Percentiles rank a stretch among this genome's conserved stretches.
Evolutionary conservation across 2,797 vertebrate genomes (phyloP).

Genomic region (Cyprinodon diabolis): DNA sequence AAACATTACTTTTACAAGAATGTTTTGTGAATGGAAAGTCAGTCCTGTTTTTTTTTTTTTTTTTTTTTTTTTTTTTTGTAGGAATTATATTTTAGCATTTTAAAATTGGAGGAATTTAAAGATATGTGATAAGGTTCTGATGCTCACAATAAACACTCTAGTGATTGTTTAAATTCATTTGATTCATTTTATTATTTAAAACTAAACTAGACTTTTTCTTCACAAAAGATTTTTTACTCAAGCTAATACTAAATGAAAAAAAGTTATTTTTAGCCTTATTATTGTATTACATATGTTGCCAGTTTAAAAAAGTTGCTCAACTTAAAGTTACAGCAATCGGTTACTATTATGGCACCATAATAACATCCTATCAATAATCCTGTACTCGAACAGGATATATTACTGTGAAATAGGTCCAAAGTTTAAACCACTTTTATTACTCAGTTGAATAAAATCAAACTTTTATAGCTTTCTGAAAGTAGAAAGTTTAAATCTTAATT

Average conservation of each 20-base stretch:
- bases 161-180: not conserved
- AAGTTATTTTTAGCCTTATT: not conserved
- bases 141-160: not conserved
- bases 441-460: conserved; percentile 69
- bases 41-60: not conserved
- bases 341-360: conserved; percentile 46
- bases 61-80: not conserved
- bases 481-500: conserved; percentile 38
- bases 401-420: conserved; percentile 75
- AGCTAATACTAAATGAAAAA: not conserved
- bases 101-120: not conserved
- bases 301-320: conserved; percentile 6
- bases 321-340: conserved; percentile 35
- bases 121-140: not conserved
- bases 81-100: not conserved
- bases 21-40: conserved; percentile 11
- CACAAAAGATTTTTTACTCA: not conserved
- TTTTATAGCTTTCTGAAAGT: conserved; percentile 45
- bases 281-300: conserved; percentile 5
- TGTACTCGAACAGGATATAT: conserved; percentile 53
- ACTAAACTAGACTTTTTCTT: not conserved
- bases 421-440: conserved; percentile 75
- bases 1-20: conserved; percentile 43
- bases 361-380: conserved; percentile 43
- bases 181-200: not conserved